A percentile compares a stretch with the other conserved stretches of the same genome.
Evolutionary conservation across 2,797 vertebrate genomes (phyloP).

Genomic region (Parambassis ranga): DNA sequence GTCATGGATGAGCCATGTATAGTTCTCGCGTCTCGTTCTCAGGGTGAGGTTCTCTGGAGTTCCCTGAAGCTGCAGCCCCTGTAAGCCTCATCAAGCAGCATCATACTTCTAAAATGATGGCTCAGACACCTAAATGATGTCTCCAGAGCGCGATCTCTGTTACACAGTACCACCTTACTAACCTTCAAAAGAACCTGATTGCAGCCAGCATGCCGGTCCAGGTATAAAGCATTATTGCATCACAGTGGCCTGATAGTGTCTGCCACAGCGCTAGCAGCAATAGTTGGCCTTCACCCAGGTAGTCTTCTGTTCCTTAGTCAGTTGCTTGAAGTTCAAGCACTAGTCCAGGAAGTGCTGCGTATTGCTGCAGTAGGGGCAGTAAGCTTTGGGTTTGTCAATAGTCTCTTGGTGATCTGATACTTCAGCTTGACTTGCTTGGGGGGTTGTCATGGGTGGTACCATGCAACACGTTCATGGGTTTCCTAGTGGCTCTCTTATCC

Average conservation of each 20-base stretch:
- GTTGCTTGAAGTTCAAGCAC: not conserved
- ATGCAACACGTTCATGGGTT: not conserved
- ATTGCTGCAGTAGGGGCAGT: not conserved
- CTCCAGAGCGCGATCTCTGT: no score
- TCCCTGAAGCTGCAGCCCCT: no score
- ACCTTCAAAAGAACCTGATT: no score
- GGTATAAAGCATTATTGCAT: no score
- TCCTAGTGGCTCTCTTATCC: not conserved
- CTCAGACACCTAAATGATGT: no score
- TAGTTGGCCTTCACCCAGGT: not conserved
- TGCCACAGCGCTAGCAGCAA: not conserved
- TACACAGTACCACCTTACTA: no score
- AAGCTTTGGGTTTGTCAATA: not conserved
- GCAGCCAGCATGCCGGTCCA: no score
- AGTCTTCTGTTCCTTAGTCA: not conserved
- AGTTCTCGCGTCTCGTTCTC: no score
- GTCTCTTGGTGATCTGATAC: not conserved
- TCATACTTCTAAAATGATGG: no score
- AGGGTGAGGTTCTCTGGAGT: no score
- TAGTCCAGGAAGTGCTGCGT: not conserved
- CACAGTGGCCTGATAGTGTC: not conserved
- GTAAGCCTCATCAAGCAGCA: no score
- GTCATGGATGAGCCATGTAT: no score
- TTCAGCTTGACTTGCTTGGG: not conserved
- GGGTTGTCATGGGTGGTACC: not conserved